These are phyloP conservation scores for Carassius carassius DNA, from an alignment of 2,113 vertebrate species.

Conservation along the genomic window DNA sequence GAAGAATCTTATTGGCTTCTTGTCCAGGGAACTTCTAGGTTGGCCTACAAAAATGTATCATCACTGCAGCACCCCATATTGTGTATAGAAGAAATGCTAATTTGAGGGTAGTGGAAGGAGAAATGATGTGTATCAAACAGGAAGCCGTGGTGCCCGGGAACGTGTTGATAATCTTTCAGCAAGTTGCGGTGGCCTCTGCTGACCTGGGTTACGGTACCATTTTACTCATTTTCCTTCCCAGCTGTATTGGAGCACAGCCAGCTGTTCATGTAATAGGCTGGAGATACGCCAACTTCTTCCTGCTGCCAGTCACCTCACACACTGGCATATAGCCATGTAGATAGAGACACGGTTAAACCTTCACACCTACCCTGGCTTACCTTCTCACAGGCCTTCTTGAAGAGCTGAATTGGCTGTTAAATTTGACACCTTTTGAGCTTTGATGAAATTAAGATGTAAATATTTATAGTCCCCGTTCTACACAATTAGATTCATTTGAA, in stretches of 20 bases:
- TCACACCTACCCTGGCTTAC: background rate
- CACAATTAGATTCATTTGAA: background rate
- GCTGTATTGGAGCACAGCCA: conserved; percentile 74
- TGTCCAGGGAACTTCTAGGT: background rate
- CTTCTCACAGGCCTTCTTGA: background rate
- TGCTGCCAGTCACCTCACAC: conserved; percentile 45
- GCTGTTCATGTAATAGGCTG: conserved; percentile 70
- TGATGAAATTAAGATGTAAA: background rate
- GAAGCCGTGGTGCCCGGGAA: conserved; percentile 12
- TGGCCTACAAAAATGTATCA: background rate
- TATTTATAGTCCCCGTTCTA: background rate
- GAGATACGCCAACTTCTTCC: conserved; percentile 62
- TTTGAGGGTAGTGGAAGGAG: background rate
- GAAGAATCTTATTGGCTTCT: background rate
- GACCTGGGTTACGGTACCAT: conserved; percentile 67
- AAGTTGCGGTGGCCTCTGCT: conserved; percentile 45
- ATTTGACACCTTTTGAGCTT: background rate
- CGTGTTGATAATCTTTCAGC: conserved; percentile 73
- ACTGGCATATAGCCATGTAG: conserved; percentile 49
- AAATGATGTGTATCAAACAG: conserved; percentile 59
- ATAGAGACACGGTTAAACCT: background rate
- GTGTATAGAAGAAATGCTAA: no score
- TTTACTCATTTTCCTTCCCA: conserved; percentile 69
- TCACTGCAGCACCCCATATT: background rate
- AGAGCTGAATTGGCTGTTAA: background rate